phyloP scores from a whole-genome alignment of 1,140 invertebrate genomes.

The Eueides isabella region DNA sequence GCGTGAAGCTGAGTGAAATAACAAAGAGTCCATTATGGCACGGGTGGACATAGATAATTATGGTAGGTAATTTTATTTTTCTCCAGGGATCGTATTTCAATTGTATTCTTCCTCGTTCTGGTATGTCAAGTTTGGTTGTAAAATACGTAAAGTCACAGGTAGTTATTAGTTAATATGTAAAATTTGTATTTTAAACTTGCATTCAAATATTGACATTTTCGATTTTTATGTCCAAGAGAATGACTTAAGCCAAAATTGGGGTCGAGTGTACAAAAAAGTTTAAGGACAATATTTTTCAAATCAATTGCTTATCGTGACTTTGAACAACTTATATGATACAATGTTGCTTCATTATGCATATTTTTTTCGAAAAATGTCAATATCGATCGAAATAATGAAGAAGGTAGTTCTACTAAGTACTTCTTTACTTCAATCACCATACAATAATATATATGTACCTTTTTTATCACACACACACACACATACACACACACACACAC shows the following conservation, averaged over 20 bases:
- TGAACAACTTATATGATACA: neutral
- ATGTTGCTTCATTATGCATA: slow-evolving; percentile 1
- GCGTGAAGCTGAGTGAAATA: no score
- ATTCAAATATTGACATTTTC: slow-evolving; percentile 41
- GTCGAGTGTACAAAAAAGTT: neutral
- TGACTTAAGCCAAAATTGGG: slow-evolving; percentile 16
- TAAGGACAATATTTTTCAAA: slow-evolving; percentile 14
- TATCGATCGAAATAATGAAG: neutral
- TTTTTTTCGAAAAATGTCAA: neutral
- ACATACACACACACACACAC: no score
- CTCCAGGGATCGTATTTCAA: no score
- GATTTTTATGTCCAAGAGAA: slow-evolving; percentile 23
- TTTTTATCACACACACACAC: no score
- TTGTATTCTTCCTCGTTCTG: no score
- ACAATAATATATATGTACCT: neutral
- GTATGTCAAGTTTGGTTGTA: no score
- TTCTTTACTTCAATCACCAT: neutral
- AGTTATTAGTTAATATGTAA: neutral
- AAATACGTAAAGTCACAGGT: no score
- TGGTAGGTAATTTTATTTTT: no score
- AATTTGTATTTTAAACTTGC: slow-evolving; percentile 25
- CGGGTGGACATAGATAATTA: no score
- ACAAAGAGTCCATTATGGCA: no score
- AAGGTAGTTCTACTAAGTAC: no score
- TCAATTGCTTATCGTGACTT: slow-evolving; percentile 23